Evolutionary conservation across 1,140 invertebrate genomes (phyloP).

Genomic region (Papilio machaon): DNA sequence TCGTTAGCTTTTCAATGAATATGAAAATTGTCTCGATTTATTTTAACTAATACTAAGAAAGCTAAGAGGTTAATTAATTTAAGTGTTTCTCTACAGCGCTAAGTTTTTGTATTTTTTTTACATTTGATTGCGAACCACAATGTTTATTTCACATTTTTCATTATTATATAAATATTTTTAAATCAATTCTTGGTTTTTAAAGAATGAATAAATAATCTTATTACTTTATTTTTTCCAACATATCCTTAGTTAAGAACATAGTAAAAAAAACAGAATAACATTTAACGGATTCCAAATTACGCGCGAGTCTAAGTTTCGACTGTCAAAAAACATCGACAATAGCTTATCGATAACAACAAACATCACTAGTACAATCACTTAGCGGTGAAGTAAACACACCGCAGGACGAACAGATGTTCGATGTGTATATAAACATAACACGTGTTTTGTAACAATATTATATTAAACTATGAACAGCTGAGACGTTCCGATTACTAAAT

Average conservation of each 20-base stretch:
- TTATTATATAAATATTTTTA: no score
- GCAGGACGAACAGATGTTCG: constrained; percentile 47
- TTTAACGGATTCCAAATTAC: no score
- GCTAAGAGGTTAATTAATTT: not conserved
- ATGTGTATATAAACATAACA: constrained; percentile 39
- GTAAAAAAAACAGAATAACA: no score
- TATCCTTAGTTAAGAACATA: no score
- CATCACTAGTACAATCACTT: constrained; percentile 47
- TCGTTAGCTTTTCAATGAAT: not conserved
- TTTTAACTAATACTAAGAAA: not conserved
- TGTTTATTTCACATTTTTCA: no score
- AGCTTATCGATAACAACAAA: constrained; percentile 38
- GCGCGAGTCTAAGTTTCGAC: not conserved
- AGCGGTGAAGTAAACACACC: constrained; percentile 46
- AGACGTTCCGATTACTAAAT: not conserved
- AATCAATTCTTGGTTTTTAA: no score
- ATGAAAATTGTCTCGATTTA: not conserved
- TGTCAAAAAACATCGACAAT: constrained; percentile 39
- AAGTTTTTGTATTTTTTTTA: not conserved
- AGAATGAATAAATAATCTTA: no score
- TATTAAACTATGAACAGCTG: constrained; percentile 8
- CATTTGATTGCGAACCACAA: no score
- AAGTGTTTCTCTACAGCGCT: not conserved
- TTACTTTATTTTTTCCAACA: no score
- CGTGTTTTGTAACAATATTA: constrained; percentile 27